These are phyloP conservation scores for Pelvicachromis taeniatus DNA, from an alignment of 2,113 vertebrate species.

Conservation along the genomic window DNA sequence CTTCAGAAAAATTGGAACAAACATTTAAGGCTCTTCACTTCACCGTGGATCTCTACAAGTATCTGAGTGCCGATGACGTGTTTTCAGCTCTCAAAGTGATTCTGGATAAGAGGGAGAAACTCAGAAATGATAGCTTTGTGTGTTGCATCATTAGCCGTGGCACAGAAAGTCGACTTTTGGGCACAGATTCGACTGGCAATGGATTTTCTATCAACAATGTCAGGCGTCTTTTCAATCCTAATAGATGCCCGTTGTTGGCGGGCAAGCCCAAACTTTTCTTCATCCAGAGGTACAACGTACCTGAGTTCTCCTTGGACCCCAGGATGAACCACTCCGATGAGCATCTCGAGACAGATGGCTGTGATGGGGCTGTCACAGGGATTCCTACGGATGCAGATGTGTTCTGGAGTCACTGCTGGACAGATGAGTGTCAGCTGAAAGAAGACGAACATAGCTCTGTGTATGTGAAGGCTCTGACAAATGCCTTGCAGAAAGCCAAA, in stretches of 20 bases:
- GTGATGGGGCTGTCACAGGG: background rate
- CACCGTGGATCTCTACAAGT: slow-evolving; percentile 49
- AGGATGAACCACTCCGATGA: background rate
- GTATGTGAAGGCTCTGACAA: slow-evolving; percentile 77
- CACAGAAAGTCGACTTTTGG: slow-evolving; percentile 67
- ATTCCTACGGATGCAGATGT: slow-evolving; percentile 83
- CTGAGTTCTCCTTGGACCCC: background rate
- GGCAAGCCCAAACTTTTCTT: slow-evolving; percentile 96
- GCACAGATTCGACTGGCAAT: slow-evolving; percentile 56
- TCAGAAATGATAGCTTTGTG: slow-evolving; percentile 72
- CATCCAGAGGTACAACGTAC: slow-evolving; percentile 81
- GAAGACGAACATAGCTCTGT: slow-evolving; percentile 56
- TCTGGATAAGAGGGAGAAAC: slow-evolving; percentile 54
- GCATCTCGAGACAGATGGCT: slow-evolving; percentile 76
- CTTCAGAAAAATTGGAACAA: slow-evolving; percentile 71
- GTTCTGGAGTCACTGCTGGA: slow-evolving; percentile 88
- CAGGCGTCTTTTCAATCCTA: slow-evolving; percentile 74
- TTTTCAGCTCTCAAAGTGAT: slow-evolving; percentile 40
- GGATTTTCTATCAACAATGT: slow-evolving; percentile 72
- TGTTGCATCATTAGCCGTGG: slow-evolving; percentile 87
- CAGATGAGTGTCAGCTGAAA: slow-evolving; percentile 66
- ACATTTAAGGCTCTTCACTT: slow-evolving; percentile 80
- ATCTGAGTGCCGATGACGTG: slow-evolving; percentile 33
- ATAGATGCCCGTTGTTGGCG: slow-evolving; percentile 73
- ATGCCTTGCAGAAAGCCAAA: slow-evolving; percentile 64